These are phyloP conservation scores for Cryptotermes secundus DNA, from an alignment of 1,140 invertebrate species.

Conservation along the genomic window DNA sequence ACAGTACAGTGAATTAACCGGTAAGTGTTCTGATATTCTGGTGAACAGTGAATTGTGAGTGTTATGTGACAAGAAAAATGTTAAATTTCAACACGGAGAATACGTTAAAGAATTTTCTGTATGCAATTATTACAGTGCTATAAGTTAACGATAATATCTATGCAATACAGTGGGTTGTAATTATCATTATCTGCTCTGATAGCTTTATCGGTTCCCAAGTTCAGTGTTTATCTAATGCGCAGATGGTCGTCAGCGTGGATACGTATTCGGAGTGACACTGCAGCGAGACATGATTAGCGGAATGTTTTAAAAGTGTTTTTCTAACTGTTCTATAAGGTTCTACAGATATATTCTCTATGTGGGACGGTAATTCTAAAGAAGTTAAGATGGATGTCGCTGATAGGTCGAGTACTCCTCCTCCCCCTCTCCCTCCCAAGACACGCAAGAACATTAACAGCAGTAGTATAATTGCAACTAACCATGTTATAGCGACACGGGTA, in stretches of 20 bases:
- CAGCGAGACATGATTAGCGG: neutral
- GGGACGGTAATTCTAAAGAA: neutral
- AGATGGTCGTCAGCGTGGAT: no score
- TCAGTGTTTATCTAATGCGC: no score
- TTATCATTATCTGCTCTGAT: no score
- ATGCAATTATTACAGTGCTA: no score
- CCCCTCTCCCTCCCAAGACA: conserved; percentile 40
- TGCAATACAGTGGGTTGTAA: no score
- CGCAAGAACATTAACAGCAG: conserved; percentile 1
- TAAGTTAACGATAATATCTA: no score
- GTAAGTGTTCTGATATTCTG: no score
- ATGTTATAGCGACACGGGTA: neutral
- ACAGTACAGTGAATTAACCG: no score
- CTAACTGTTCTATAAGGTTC: neutral
- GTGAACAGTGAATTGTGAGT: neutral
- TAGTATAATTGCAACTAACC: neutral
- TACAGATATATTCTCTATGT: neutral
- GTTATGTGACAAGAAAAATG: neutral
- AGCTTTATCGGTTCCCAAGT: no score
- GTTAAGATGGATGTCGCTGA: conserved; percentile 7
- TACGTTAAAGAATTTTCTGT: no score
- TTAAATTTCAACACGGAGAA: no score
- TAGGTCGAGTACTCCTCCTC: conserved; percentile 36
- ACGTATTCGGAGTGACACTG: neutral
- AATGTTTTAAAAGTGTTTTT: neutral